A percentile compares a stretch with the other conserved stretches of the same genome.
Evolutionary conservation across 30 jellyfish, hydroid and myxozoan genomes (phyloP).

Genomic region (Sanderia malayensis): DNA sequence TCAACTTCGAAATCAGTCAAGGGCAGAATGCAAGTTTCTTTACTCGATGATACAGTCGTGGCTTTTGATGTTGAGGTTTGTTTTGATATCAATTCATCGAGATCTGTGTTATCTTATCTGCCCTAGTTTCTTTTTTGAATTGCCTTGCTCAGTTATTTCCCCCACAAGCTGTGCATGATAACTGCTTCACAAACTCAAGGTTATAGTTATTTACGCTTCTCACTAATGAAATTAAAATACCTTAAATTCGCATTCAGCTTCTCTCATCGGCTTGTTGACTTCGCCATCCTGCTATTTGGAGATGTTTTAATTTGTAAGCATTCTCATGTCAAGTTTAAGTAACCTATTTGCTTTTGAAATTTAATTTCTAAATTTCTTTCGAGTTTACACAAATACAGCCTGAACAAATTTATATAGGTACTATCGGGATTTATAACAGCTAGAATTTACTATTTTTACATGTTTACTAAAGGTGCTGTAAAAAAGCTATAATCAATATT

Average conservation of each 20-base stretch:
- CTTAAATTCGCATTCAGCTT: background rate
- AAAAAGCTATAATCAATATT: no score
- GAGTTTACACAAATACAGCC: no score
- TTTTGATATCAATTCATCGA: background rate
- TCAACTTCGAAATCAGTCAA: slow-evolving; percentile 35
- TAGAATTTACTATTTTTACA: no score
- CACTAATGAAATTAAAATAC: background rate
- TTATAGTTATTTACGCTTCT: background rate
- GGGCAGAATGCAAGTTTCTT: slow-evolving; percentile 88
- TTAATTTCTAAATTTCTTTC: no score
- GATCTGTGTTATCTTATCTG: background rate
- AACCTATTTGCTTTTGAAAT: no score
- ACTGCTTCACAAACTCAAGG: background rate
- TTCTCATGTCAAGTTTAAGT: no score
- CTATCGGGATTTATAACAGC: no score
- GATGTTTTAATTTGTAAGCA: no score
- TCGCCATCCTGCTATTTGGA: no score
- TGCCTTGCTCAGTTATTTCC: background rate
- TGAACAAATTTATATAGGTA: no score
- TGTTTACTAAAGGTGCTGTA: no score
- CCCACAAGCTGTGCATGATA: background rate
- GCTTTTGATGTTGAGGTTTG: slow-evolving; percentile 95
- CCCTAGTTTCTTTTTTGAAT: background rate
- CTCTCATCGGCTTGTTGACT: no score
- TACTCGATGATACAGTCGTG: slow-evolving; percentile 94